A percentile compares a stretch with the other conserved stretches of the same genome.
phyloP scores from a whole-genome alignment of 2,113 vertebrate species.

The Alaudala cheleensis region DNA sequence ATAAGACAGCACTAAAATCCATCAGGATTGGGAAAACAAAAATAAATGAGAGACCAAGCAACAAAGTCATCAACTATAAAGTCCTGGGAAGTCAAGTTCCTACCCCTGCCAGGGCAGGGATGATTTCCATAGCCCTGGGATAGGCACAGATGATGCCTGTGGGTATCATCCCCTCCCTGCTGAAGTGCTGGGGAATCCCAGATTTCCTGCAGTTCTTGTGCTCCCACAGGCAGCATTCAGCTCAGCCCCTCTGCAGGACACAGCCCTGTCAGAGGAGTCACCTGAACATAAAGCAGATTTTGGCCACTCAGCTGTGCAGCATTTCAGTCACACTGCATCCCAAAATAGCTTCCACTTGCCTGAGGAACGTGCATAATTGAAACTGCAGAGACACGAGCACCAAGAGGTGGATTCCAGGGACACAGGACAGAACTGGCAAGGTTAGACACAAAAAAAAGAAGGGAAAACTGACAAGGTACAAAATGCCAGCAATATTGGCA shows the following conservation, averaged over 20 bases:
- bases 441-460: not conserved
- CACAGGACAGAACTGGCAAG: not conserved
- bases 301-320: not conserved
- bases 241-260: not conserved
- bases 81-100: not conserved
- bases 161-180: not conserved
- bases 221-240: not conserved
- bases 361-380: not conserved
- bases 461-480: not conserved
- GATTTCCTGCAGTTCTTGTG: not conserved
- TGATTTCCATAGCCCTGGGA: not conserved
- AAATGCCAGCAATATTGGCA: not conserved
- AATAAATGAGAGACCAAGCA: not conserved
- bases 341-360: slow-evolving; percentile 27
- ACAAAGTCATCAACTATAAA: not conserved
- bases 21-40: not conserved
- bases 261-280: not conserved
- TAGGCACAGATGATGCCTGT: not conserved
- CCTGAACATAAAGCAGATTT: not conserved
- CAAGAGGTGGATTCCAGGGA: not conserved
- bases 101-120: not conserved
- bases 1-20: not conserved
- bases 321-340: slow-evolving; percentile 27
- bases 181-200: not conserved
- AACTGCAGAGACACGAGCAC: not conserved